Percentiles rank a stretch among this genome's conserved stretches.
Evolutionary conservation across 2,797 vertebrate species (phyloP).

Genomic region (Rousettus madagascariensis): DNA sequence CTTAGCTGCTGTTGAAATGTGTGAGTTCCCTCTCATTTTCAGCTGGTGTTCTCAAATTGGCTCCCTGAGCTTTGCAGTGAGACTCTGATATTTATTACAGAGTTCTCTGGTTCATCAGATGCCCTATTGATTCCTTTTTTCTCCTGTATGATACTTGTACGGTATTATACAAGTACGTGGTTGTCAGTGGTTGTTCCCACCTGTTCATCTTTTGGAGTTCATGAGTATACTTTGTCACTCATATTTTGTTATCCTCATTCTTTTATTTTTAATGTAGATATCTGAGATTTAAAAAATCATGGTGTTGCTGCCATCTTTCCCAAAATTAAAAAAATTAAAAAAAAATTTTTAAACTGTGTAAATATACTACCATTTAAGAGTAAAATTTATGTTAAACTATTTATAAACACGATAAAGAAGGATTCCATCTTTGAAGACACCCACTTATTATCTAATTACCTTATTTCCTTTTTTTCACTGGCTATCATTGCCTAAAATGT

Average conservation of each 20-base stretch:
- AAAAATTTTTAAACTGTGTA: background rate
- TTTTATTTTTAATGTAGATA: background rate
- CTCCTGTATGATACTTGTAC: background rate
- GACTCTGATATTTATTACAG: background rate
- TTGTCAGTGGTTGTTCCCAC: background rate
- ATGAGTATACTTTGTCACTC: background rate
- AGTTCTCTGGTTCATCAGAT: background rate
- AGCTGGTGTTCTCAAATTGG: background rate
- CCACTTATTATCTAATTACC: background rate
- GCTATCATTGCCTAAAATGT: background rate
- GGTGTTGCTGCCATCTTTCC: background rate
- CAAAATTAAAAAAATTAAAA: background rate
- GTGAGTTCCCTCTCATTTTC: background rate
- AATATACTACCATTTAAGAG: background rate
- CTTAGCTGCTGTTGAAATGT: background rate
- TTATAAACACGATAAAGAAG: background rate
- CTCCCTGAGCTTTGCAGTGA: background rate
- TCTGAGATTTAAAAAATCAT: background rate
- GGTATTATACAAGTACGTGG: background rate
- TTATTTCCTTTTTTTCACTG: background rate
- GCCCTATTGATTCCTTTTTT: background rate
- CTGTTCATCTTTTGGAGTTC: background rate
- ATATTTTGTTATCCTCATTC: background rate
- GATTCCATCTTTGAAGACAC: background rate
- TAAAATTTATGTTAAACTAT: background rate